Evolutionary conservation across 2,888 invertebrate genomes (phyloP).

Genomic region (Drosophila longiperda): DNA sequence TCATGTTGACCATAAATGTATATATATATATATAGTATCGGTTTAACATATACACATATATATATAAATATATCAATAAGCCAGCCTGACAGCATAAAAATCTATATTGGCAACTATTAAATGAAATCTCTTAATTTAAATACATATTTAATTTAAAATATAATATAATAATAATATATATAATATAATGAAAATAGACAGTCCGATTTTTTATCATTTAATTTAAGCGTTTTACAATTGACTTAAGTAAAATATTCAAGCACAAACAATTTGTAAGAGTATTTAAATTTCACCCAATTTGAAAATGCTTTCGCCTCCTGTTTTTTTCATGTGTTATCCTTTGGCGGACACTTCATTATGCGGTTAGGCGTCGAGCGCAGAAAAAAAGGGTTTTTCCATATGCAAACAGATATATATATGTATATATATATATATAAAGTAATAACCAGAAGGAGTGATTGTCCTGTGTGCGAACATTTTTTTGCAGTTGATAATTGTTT

Average conservation of each 20-base stretch:
- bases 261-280: not conserved
- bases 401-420: constrained; percentile 36
- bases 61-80: not conserved
- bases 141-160: not conserved
- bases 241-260: not conserved
- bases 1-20: fast-evolving
- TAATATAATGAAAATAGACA: not conserved
- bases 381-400: constrained; percentile 28
- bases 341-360: constrained; percentile 68
- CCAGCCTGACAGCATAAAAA: not conserved
- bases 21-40: not conserved
- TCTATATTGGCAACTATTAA: not conserved
- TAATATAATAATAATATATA: too few relatives aligned
- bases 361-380: constrained; percentile 49
- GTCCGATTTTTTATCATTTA: not conserved
- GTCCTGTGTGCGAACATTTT: constrained; percentile 22
- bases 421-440: constrained; percentile 32
- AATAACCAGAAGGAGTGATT: constrained; percentile 33
- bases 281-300: not conserved
- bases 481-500: constrained; percentile 69
- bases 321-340: constrained; percentile 63
- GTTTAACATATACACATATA: not conserved
- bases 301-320: not conserved
- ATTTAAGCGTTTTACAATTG: not conserved
- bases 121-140: not conserved